Conservation (phyloP, 2,113 vertebrate species). For the Pao palembangensis region DNA sequence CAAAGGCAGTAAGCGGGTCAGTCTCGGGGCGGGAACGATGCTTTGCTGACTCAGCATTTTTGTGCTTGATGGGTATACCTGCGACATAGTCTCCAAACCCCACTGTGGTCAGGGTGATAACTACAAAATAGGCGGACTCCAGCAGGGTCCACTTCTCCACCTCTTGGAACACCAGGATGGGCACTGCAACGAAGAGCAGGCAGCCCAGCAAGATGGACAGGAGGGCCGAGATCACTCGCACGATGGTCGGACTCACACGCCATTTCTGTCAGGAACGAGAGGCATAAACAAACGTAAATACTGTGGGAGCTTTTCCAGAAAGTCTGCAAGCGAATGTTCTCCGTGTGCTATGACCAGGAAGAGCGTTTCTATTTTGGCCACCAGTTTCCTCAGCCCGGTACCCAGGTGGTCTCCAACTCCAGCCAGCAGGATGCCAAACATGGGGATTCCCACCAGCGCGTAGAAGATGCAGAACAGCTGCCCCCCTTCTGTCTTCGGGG, state of each 20-base stretch:
- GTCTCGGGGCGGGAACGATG: no score
- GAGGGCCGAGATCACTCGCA: slow-evolving; percentile 82
- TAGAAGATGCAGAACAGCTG: slow-evolving; percentile 89
- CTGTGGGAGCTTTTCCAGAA: not conserved
- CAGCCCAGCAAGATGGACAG: slow-evolving; percentile 85
- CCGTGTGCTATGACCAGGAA: slow-evolving; percentile 75
- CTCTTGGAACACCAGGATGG: slow-evolving; percentile 80
- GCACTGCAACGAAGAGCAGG: slow-evolving; percentile 82
- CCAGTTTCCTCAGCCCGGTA: slow-evolving; percentile 79
- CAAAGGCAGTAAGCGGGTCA: no score
- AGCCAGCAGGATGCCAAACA: slow-evolving; percentile 86
- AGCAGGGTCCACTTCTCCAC: slow-evolving; percentile 81
- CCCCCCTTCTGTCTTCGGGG: slow-evolving; percentile 82
- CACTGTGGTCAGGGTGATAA: slow-evolving; percentile 88
- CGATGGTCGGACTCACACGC: slow-evolving; percentile 81
- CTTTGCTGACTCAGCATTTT: not conserved
- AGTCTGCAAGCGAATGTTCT: not conserved
- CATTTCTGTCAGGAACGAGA: slow-evolving; percentile 76
- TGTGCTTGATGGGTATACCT: slow-evolving; percentile 63
- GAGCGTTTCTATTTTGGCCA: slow-evolving; percentile 83
- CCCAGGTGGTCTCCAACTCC: slow-evolving; percentile 88
- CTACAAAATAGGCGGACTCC: slow-evolving; percentile 86
- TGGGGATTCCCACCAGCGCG: slow-evolving; percentile 85
- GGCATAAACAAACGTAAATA: not conserved
- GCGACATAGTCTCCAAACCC: slow-evolving; percentile 91